Conservation (phyloP, 1,140 invertebrate species). For the Drosophila saltans region DNA sequence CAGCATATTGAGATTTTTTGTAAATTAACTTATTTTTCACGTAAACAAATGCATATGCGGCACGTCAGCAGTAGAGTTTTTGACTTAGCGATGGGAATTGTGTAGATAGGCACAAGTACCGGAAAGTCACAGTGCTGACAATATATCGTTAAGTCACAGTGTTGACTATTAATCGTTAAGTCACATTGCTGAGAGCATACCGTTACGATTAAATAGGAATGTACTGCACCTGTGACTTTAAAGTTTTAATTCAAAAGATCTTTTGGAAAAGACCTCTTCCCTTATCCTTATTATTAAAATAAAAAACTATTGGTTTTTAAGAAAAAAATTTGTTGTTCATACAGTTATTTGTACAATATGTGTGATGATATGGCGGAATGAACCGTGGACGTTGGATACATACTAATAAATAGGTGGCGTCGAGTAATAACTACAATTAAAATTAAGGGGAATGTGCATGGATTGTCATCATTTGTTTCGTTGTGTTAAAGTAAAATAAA, state of each 20-base stretch:
- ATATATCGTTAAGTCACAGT: not conserved
- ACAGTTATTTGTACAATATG: slow-evolving; percentile 72
- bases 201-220: not conserved
- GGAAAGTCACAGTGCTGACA: not conserved
- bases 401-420: slow-evolving; percentile 65
- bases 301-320: slow-evolving; percentile 16
- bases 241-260: not conserved
- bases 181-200: too few relatives aligned
- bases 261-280: not conserved
- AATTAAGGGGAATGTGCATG: slow-evolving; percentile 46
- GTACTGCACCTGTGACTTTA: not conserved
- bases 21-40: slow-evolving; percentile 30
- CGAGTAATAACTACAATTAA: slow-evolving; percentile 43
- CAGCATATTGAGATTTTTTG: slow-evolving; percentile 62
- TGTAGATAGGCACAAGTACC: not conserved
- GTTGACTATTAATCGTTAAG: too few relatives aligned
- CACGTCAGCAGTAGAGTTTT: slow-evolving; percentile 66
- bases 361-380: slow-evolving; percentile 43
- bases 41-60: slow-evolving; percentile 70
- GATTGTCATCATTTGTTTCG: not conserved
- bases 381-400: slow-evolving; percentile 51
- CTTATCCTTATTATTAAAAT: not conserved
- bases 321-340: slow-evolving; percentile 47
- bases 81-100: not conserved
- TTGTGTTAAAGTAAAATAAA: slow-evolving; percentile 5